phyloP scores from a whole-genome alignment of 2,888 invertebrate species.

The Formica aserva region DNA sequence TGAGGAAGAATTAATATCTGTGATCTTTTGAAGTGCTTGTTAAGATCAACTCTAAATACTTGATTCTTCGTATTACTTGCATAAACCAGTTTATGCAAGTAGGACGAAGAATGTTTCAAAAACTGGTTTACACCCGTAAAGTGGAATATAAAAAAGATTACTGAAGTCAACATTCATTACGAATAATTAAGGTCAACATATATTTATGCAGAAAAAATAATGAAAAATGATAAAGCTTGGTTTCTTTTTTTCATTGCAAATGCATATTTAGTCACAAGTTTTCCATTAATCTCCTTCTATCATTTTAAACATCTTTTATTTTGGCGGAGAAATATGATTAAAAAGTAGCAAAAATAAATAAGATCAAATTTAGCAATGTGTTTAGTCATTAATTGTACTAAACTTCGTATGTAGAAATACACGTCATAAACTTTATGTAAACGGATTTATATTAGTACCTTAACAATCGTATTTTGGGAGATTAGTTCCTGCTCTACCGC shows the following conservation, averaged over 20 bases:
- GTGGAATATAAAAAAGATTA: conserved; percentile 23
- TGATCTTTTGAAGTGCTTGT: background rate
- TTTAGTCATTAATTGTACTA: background rate
- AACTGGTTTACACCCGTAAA: conserved; percentile 43
- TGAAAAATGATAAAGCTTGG: background rate
- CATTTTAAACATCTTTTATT: background rate
- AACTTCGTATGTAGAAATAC: background rate
- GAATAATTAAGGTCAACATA: conserved; percentile 4
- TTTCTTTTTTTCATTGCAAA: background rate
- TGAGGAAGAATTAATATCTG: background rate
- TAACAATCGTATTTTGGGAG: conserved; percentile 87
- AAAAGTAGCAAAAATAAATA: background rate
- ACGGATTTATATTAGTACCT: conserved; percentile 73
- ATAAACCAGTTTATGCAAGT: conserved; percentile 43
- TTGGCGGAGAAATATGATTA: background rate
- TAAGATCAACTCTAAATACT: conserved; percentile 14
- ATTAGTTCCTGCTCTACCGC: conserved; percentile 89
- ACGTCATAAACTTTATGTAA: background rate
- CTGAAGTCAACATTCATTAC: conserved; percentile 4
- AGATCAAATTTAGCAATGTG: background rate
- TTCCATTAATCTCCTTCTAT: background rate
- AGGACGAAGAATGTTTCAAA: conserved; percentile 32
- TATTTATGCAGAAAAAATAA: background rate
- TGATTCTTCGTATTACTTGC: conserved; percentile 24
- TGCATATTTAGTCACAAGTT: background rate